Percentiles rank a stretch among this genome's conserved stretches.
These are phyloP conservation scores for Cheilosia soror DNA, from an alignment of 2,888 invertebrate genomes.

Conservation along the genomic window DNA sequence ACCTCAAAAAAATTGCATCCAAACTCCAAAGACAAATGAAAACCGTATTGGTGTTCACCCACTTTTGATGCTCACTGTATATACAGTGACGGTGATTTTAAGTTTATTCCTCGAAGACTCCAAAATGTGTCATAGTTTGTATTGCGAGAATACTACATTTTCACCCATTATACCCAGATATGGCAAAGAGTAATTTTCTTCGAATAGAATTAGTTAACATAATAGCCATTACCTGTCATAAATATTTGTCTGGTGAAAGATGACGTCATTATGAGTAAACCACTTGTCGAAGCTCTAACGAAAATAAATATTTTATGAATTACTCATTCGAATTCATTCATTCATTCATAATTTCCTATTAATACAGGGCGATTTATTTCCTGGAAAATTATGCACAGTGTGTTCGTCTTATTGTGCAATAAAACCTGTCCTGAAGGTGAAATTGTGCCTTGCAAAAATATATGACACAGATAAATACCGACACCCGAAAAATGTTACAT, in stretches of 20 bases:
- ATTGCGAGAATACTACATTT: too few species aligned
- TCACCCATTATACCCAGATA: neutral
- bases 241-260: neutral
- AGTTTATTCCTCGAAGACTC: neutral
- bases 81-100: neutral
- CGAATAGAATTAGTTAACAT: neutral
- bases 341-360: neutral
- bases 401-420: neutral
- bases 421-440: neutral
- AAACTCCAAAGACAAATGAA: too few species aligned
- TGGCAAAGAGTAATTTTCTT: neutral
- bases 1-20: too few species aligned
- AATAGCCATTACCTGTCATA: neutral
- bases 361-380: neutral
- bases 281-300: neutral
- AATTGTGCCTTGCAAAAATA: neutral
- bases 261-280: neutral
- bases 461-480: neutral
- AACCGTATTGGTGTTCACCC: neutral
- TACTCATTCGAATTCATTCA: neutral
- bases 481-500: neutral
- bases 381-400: constrained; percentile 1
- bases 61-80: too few species aligned
- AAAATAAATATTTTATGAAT: neutral
- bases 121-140: neutral